phyloP scores from a whole-genome alignment of 1,140 invertebrate genomes.

The Zaprionus camerounensis region DNA sequence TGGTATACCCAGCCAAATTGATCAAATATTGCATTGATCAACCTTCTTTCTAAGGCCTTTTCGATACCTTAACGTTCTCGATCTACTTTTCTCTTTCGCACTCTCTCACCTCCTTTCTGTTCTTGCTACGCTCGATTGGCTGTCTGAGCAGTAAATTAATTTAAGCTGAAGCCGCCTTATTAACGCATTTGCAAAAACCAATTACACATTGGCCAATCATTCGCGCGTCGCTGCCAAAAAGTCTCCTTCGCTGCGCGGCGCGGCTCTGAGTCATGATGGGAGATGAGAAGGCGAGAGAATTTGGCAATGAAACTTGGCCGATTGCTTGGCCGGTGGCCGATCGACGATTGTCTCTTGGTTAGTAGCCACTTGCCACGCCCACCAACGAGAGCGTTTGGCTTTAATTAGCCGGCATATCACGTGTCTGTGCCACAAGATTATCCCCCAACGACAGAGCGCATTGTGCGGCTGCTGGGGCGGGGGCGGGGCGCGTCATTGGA shows the following conservation, averaged over 20 bases:
- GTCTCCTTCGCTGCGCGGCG: conserved; percentile 48
- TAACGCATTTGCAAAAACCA: conserved; percentile 33
- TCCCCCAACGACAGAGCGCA: not conserved
- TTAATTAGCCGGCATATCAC: conserved; percentile 78
- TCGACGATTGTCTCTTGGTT: not conserved
- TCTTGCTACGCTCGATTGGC: conserved; percentile 1
- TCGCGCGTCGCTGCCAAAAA: conserved; percentile 47
- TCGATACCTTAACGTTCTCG: not conserved
- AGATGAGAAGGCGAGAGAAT: conserved; percentile 32
- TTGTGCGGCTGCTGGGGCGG: conserved; percentile 3
- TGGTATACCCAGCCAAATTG: no score
- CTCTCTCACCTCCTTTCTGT: conserved; percentile 4
- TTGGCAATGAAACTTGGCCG: conserved; percentile 72
- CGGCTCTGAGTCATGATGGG: conserved; percentile 49
- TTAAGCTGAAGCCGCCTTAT: conserved; percentile 28
- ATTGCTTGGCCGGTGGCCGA: conserved; percentile 5
- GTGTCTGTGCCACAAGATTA: conserved; percentile 51
- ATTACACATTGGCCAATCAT: conserved; percentile 47
- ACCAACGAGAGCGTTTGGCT: conserved; percentile 20
- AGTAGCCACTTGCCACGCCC: conserved; percentile 39
- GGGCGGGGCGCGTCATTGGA: not conserved
- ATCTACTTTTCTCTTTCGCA: not conserved
- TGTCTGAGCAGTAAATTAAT: conserved; percentile 33
- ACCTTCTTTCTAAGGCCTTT: not conserved
- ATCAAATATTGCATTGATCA: no score